Conservation (phyloP, 2,113 vertebrate species). For the Silurus glanis region DNA sequence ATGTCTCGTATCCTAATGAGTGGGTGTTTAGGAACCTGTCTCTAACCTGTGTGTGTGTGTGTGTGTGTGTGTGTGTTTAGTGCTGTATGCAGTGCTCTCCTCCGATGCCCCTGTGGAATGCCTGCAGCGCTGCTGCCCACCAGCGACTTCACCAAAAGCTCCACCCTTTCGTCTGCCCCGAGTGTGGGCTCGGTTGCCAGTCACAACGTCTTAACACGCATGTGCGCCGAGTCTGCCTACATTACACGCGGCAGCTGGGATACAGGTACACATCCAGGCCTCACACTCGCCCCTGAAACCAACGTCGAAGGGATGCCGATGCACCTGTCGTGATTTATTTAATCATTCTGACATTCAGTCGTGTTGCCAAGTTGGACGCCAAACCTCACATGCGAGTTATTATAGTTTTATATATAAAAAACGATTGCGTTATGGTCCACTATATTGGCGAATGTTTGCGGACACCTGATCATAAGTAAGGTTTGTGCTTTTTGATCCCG, state of each 20-base stretch:
- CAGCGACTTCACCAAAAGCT: conserved; percentile 86
- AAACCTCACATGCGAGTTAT: neutral
- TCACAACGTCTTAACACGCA: conserved; percentile 78
- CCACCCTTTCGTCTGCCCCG: conserved; percentile 86
- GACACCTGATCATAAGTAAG: too few relatives aligned
- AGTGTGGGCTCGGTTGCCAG: conserved; percentile 84
- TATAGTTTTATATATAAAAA: neutral
- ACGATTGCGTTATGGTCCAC: too few relatives aligned
- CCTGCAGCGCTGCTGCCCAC: conserved; percentile 86
- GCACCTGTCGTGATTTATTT: neutral
- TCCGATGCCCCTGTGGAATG: conserved; percentile 86
- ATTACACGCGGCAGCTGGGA: conserved; percentile 89
- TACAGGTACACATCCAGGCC: conserved; percentile 78
- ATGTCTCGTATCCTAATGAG: neutral
- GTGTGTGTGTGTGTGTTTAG: conserved; percentile 61
- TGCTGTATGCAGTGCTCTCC: conserved; percentile 83
- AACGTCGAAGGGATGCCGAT: neutral
- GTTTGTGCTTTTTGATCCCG: too few relatives aligned
- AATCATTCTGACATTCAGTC: neutral
- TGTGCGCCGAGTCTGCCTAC: conserved; percentile 84
- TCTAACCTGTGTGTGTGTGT: neutral
- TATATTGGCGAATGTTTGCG: too few relatives aligned
- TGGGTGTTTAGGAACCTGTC: neutral
- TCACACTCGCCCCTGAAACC: too few relatives aligned
- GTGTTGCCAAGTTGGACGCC: neutral